Evolutionary conservation across 2,797 vertebrate species (phyloP).

Genomic region (Lepidocolaptes lacrymiger): DNA sequence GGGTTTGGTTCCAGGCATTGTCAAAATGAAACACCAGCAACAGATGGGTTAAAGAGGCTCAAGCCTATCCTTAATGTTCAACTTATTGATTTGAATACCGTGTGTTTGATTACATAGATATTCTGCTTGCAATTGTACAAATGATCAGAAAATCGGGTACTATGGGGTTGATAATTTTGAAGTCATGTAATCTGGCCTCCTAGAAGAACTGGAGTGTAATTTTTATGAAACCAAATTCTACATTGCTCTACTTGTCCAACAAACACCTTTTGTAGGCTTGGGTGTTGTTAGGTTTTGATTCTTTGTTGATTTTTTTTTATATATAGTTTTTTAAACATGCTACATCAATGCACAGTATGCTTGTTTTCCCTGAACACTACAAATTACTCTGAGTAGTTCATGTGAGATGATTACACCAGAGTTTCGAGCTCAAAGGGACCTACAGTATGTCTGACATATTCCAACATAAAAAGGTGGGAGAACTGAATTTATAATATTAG

Average conservation of each 20-base stretch:
- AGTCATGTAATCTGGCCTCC: background rate
- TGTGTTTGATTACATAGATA: background rate
- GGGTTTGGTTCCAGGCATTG: background rate
- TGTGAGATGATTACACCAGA: background rate
- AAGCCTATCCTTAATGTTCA: background rate
- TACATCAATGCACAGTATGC: background rate
- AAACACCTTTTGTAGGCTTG: background rate
- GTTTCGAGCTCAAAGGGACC: background rate
- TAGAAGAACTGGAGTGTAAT: background rate
- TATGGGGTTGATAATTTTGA: background rate
- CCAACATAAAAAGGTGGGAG: constrained; percentile 11
- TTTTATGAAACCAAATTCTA: background rate
- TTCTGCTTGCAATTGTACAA: background rate
- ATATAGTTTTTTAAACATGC: background rate
- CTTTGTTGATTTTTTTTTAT: background rate
- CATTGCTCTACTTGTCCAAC: background rate
- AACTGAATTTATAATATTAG: constrained; percentile 23
- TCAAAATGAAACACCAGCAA: background rate
- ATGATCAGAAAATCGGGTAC: background rate
- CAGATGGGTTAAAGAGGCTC: background rate
- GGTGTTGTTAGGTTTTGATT: background rate
- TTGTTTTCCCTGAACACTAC: background rate
- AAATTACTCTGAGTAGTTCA: background rate
- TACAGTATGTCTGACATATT: background rate
- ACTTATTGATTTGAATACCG: background rate